Evolutionary conservation across 2,888 invertebrate genomes (phyloP).

Genomic region (Drosophila gaucha): DNA sequence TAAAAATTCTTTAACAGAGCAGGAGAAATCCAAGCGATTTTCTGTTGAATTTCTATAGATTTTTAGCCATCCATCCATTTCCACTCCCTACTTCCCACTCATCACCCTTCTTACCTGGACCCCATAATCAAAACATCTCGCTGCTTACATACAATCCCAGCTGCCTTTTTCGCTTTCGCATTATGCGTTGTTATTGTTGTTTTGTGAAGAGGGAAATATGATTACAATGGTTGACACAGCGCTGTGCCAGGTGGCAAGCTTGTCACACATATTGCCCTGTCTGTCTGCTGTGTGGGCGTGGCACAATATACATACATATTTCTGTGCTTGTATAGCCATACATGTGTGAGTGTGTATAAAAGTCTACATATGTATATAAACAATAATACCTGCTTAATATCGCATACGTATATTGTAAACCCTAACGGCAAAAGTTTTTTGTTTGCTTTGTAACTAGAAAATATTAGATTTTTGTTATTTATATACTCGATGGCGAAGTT

Average conservation of each 20-base stretch:
- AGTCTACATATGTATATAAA: background rate
- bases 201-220: constrained; percentile 56
- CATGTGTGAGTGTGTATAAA: background rate
- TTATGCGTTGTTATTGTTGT: constrained; percentile 43
- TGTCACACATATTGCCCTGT: constrained; percentile 37
- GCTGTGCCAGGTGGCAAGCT: constrained; percentile 57
- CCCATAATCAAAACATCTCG: constrained; percentile 48
- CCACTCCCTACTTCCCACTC: too few relatives aligned
- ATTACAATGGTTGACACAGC: constrained; percentile 70
- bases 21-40: constrained; percentile 25
- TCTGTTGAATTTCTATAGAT: constrained; percentile 38
- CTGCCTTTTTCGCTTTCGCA: constrained; percentile 47
- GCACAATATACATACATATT: background rate
- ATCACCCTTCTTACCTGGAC: constrained; percentile 1
- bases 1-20: background rate
- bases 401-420: background rate
- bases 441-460: background rate
- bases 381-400: constrained; percentile 15
- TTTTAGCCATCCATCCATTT: constrained; percentile 14
- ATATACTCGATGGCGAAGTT: too few relatives aligned
- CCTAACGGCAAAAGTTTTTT: background rate
- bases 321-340: background rate
- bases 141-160: constrained; percentile 39
- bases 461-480: too few relatives aligned
- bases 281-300: constrained; percentile 2